Evolutionary conservation across 2,113 vertebrate genomes (phyloP).

Genomic region (Tupaia chinensis): DNA sequence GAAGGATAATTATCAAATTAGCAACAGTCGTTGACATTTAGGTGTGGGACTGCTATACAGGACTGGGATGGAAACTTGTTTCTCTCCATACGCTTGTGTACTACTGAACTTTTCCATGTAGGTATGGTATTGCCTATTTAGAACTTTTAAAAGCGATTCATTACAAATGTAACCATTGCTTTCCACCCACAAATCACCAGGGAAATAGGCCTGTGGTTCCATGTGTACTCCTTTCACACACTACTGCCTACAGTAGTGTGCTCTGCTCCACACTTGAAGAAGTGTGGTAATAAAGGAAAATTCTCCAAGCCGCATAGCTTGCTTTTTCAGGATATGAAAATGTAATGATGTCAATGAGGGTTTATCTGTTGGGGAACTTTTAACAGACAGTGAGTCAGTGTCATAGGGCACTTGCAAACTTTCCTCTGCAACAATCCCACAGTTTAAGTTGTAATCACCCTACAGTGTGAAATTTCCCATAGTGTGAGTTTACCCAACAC

Average conservation of each 20-base stretch:
- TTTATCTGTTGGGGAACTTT: background rate
- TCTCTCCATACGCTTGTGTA: background rate
- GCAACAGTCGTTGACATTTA: background rate
- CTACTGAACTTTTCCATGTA: background rate
- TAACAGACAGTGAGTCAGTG: slow-evolving; percentile 63
- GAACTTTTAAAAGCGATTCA: background rate
- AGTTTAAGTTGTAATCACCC: background rate
- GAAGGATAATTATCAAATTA: background rate
- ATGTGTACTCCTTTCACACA: background rate
- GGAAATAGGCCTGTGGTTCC: background rate
- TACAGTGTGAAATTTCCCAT: background rate
- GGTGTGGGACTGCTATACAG: background rate
- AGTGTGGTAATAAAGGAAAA: background rate
- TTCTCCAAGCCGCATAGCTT: background rate
- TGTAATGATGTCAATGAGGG: slow-evolving; percentile 60
- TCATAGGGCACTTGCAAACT: background rate
- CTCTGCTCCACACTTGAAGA: background rate
- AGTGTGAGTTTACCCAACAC: background rate
- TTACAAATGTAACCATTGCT: background rate
- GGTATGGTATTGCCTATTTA: background rate
- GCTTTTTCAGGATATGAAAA: slow-evolving; percentile 78
- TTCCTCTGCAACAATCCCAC: background rate
- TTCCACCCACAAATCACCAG: background rate
- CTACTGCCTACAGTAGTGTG: fast-evolving
- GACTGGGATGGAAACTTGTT: background rate